Base-by-base conservation (phyloP, 2,797 vertebrate genomes). In the Sparus aurata region DNA sequence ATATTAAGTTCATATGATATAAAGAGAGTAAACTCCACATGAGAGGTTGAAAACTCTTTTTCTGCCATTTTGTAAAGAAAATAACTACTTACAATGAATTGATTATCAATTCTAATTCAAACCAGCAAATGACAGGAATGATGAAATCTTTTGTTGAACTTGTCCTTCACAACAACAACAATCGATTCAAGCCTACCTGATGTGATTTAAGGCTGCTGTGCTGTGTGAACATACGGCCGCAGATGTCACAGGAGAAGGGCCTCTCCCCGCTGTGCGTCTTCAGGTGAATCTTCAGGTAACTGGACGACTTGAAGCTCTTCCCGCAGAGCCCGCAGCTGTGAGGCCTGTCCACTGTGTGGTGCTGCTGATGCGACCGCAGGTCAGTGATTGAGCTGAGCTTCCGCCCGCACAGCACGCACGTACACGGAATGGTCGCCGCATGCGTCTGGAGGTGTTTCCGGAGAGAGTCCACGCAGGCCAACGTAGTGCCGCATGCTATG, bases 181-280 rank as follows among this genome's bases (percentile, higher is more conserved):
- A 2, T 20, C 2, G n/a, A 4, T 2, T 0, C 0, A 5, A 53
- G 78, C 85, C 22, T 4, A 94, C 92, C 92, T 91, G 92, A 47
- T 96, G 95, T 4, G 93, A 87, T 16, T 95, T 95, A 0, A 96
- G 93, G 89, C 93, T 94, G 87, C 93, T 92, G 71, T 93, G 91
- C 83, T 95, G 95, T 2, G 93, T 90, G 62, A 96, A 96, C 71
- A 79, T 88, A 52, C 92, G 93, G 0, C 93, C 88, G 1, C 95
- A 96, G 82, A 89, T 86, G 25, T 91, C 73, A 43, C 95, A 96
- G 85, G 90, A 23, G 80, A 89, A 95, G 0, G 94, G 94, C 70
- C 72, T 85, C 80, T 95, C 94, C 0, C 94, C 94, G 12, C 89
- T 94, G 90, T 96, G 95, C 1, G 89, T 87, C 80, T 90, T 93